Evolutionary conservation across 2,113 vertebrate species (phyloP), one percentile per base, ranked within the genome.

Genomic region (Forbesichthys agassizii): DNA sequence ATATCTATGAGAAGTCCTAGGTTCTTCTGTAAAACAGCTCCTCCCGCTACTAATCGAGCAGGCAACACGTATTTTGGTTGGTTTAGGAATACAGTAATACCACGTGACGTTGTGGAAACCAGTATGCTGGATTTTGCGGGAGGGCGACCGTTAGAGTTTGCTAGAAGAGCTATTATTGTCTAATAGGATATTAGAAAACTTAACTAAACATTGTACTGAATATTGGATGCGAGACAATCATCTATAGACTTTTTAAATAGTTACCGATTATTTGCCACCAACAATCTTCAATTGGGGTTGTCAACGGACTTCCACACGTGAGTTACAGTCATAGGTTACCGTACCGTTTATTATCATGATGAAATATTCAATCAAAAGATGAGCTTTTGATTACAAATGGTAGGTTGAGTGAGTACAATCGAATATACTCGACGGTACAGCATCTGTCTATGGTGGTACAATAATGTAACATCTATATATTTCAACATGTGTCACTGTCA

Each of bases 41-140:
- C 36, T 5, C 36, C 36, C 36, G 36, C 36, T 42, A 42, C 36
- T 42, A 42, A 42, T 8, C 36, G 36, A 8, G 36, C 36, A 57
- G 6, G 52, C 27, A 27, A 27, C 2, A 3, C 70, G 69, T 71
- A 74, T 79, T 58, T 79, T 82, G 88, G 46, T 65, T 73, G 71
- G 75, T 80, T 74, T 2, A 56, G 79, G 80, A 55, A 0, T 18
- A 11, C 36, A 33, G 82, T 87, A 86, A 86, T 82, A 68, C 4
- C 0, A 2, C 3, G 48, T 66, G 11, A 1, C 54, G 85, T 83
- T 83, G 84, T 86, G 87, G 84, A 63, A 64, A 49, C 89, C 27
- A 7, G 80, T 66, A 3, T 49, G 27, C 57, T 33, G 49, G 18
- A 11, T 33, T 61, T 81, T 90, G 84, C 81, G 84, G 81, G 86